A percentile compares a stretch with the other conserved stretches of the same genome.
Conservation (phyloP, 1,140 invertebrate genomes). For the Bombus superbus region DNA sequence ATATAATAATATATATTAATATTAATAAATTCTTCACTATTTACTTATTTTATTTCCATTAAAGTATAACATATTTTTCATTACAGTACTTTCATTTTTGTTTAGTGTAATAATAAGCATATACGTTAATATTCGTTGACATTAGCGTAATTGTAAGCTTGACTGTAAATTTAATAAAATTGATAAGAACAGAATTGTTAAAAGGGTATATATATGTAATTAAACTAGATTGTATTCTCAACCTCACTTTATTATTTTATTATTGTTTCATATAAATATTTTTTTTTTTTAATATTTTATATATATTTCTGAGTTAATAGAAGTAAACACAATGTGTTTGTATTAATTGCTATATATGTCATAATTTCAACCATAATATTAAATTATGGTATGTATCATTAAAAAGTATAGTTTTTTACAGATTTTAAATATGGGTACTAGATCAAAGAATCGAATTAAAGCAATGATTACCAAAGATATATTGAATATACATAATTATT, state of each 20-base stretch:
- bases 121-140: not conserved
- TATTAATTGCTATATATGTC: not conserved
- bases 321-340: not conserved
- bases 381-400: too few species aligned
- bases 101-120: not conserved
- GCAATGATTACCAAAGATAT: slow-evolving; percentile 46
- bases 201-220: not conserved
- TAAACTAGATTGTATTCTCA: not conserved
- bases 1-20: not conserved
- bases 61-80: not conserved
- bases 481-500: slow-evolving; percentile 35
- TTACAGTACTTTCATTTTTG: not conserved
- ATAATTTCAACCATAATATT: not conserved
- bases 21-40: not conserved
- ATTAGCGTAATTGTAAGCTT: not conserved
- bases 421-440: slow-evolving; percentile 48
- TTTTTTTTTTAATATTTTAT: not conserved
- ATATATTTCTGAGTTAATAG: not conserved
- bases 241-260: not conserved
- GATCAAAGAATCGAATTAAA: slow-evolving; percentile 41
- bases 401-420: not conserved
- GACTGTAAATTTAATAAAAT: not conserved
- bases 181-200: not conserved
- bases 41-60: not conserved
- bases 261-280: not conserved